Percentiles rank a stretch among this genome's conserved stretches.
Evolutionary conservation across 2,797 vertebrate genomes (phyloP).

Genomic region (Lacerta bilineata): DNA sequence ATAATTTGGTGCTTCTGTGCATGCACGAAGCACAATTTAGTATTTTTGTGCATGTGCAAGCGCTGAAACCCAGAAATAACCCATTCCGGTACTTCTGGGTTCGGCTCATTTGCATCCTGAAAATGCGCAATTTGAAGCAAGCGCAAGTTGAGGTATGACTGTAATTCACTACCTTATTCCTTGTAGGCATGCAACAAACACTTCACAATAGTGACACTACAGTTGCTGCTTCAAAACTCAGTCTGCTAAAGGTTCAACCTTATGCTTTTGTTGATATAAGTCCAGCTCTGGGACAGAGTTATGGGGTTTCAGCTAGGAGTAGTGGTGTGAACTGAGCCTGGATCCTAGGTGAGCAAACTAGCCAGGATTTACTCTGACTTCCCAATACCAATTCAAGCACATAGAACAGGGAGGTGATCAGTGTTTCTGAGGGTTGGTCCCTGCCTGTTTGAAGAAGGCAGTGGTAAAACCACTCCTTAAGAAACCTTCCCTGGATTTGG

Average conservation of each 20-base stretch:
- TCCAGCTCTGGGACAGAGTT: neutral
- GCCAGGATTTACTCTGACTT: too few relatives aligned
- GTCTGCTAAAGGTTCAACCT: neutral
- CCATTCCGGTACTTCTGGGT: too few relatives aligned
- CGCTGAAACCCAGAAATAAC: too few relatives aligned
- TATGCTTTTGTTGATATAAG: neutral
- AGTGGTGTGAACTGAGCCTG: neutral
- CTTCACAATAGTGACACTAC: neutral
- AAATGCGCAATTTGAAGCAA: too few relatives aligned
- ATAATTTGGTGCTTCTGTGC: too few relatives aligned
- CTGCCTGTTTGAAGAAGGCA: too few relatives aligned
- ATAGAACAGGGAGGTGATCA: neutral
- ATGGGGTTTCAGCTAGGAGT: neutral
- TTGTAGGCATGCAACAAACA: neutral
- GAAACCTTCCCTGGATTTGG: slow-evolving; percentile 62
- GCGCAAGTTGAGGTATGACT: too few relatives aligned
- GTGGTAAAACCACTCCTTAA: slow-evolving; percentile 26
- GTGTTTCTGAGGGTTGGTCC: neutral
- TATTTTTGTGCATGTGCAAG: too few relatives aligned
- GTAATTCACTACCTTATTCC: neutral
- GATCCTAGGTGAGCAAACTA: neutral
- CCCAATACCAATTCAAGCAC: too few relatives aligned
- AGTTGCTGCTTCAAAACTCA: too few relatives aligned
- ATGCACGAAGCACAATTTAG: too few relatives aligned
- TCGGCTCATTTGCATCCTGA: too few relatives aligned